Conservation (phyloP, 2,113 vertebrate species). For the Indicator maculatus region DNA sequence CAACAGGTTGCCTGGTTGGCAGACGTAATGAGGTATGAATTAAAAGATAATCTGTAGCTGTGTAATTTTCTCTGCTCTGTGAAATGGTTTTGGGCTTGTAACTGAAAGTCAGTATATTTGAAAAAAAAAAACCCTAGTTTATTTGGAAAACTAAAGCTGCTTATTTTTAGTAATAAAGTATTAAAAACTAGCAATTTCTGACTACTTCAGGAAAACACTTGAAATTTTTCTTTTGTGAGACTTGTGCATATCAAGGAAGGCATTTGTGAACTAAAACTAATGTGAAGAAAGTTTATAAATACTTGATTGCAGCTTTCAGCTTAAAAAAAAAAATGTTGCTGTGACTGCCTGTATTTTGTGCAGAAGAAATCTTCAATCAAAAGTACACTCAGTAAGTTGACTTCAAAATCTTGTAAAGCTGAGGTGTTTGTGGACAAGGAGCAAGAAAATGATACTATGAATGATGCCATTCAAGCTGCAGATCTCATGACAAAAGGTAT, state of each 20-base stretch:
- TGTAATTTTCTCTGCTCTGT: neutral
- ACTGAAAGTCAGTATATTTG: neutral
- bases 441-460: slow-evolving; percentile 73
- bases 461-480: slow-evolving; percentile 74
- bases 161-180: neutral
- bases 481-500: slow-evolving; percentile 91
- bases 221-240: neutral
- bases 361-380: slow-evolving; percentile 79
- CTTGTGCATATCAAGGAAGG: neutral
- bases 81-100: neutral
- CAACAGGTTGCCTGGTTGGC: slow-evolving; percentile 80
- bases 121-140: neutral
- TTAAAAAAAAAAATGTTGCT: neutral
- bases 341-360: neutral
- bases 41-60: neutral
- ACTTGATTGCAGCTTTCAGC: neutral
- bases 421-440: slow-evolving; percentile 75
- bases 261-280: neutral
- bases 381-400: slow-evolving; percentile 81
- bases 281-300: neutral
- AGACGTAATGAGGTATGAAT: slow-evolving; percentile 81
- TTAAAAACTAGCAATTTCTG: neutral
- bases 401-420: slow-evolving; percentile 80
- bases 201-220: neutral
- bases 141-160: too few relatives aligned